Conservation (phyloP, 2,797 vertebrate genomes). For the Loris lydekkerianus region DNA sequence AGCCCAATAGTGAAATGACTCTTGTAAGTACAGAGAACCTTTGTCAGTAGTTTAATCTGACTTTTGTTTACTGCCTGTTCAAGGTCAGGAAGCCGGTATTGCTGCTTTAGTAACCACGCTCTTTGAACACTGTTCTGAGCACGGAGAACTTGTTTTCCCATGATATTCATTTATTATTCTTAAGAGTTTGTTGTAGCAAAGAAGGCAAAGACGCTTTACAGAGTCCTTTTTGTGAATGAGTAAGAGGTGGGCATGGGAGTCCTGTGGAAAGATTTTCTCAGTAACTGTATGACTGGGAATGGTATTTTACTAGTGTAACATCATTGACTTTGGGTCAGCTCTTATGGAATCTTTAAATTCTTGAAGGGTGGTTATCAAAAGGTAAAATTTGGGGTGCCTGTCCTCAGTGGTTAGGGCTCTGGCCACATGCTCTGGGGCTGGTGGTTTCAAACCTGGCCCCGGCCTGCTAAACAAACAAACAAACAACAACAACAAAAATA, state of each 20-base stretch:
- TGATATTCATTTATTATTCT: background rate
- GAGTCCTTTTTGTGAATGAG: background rate
- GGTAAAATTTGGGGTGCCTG: background rate
- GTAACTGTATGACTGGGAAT: background rate
- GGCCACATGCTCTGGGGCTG: too few relatives aligned
- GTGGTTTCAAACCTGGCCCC: too few relatives aligned
- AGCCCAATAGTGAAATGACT: background rate
- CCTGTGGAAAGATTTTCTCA: background rate
- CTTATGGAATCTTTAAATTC: background rate
- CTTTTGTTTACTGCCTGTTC: conserved; percentile 20
- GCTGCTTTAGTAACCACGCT: background rate
- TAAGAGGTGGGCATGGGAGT: background rate
- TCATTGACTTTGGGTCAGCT: background rate
- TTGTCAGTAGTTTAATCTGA: background rate
- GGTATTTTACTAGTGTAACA: background rate
- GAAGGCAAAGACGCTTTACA: background rate
- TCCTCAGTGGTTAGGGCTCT: too few relatives aligned
- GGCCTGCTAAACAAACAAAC: too few relatives aligned
- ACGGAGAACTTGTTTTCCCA: background rate
- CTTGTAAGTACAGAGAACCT: conserved; percentile 43
- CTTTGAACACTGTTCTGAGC: background rate
- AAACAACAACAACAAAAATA: too few relatives aligned
- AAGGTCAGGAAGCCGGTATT: conserved; percentile 55
- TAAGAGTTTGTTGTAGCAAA: background rate
- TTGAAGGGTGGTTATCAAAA: background rate